Percentiles rank a stretch among this genome's conserved stretches.
Evolutionary conservation across 2,888 invertebrate genomes (phyloP).

Genomic region (Tridacna gigas): DNA sequence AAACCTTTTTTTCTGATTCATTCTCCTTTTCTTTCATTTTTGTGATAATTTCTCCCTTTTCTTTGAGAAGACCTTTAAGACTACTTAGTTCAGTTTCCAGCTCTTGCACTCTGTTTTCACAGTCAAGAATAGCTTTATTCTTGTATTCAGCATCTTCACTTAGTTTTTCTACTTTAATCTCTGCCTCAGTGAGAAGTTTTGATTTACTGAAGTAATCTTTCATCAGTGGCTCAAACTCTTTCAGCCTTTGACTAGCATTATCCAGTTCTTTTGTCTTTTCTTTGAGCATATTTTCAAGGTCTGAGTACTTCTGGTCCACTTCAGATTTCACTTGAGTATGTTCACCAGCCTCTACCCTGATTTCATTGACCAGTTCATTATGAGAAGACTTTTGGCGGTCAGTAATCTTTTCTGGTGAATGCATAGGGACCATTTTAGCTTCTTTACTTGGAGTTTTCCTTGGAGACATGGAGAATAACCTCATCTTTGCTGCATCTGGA

Average conservation of each 20-base stretch:
- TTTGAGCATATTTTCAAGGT: conserved; percentile 11
- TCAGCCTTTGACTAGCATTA: conserved; percentile 87
- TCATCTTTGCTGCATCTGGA: conserved; percentile 53
- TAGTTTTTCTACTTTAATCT: conserved; percentile 40
- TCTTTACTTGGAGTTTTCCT: conserved; percentile 27
- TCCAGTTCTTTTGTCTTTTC: conserved; percentile 48
- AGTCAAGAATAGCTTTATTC: conserved; percentile 29
- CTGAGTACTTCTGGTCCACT: not conserved
- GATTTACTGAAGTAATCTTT: conserved; percentile 52
- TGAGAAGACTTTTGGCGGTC: conserved; percentile 57
- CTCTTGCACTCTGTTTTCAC: conserved; percentile 43
- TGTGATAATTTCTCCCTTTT: conserved; percentile 83
- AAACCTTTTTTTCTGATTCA: conserved; percentile 27
- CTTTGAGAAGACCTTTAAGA: conserved; percentile 39
- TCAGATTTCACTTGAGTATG: conserved; percentile 48
- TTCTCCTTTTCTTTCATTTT: conserved; percentile 87
- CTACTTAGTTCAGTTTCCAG: conserved; percentile 45
- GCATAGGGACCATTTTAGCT: not conserved
- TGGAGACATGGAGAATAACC: conserved; percentile 48
- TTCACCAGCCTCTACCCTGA: conserved; percentile 50
- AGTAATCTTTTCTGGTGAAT: conserved; percentile 27
- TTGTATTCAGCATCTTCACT: conserved; percentile 55
- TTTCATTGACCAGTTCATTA: conserved; percentile 67
- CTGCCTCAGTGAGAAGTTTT: conserved; percentile 37
- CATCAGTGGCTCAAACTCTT: conserved; percentile 84